Evolutionary conservation across 1,140 invertebrate genomes (phyloP).

Genomic region (Drosophila rhopaloa): DNA sequence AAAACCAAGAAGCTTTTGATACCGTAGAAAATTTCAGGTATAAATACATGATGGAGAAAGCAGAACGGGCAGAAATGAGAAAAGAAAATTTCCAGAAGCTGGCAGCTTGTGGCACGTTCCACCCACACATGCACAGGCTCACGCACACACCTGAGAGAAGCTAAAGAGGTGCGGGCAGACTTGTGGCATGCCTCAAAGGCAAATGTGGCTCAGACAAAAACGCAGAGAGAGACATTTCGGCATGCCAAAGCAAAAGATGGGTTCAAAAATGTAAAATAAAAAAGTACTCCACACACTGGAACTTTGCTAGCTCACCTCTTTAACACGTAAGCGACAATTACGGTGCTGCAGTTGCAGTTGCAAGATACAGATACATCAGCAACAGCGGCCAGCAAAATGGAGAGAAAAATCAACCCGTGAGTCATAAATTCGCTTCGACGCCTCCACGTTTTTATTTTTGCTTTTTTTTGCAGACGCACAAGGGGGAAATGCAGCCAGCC

Average conservation of each 20-base stretch:
- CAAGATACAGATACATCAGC: conserved; percentile 39
- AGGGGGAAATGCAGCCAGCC: background rate
- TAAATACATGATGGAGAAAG: conserved; percentile 17
- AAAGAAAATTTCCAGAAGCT: conserved; percentile 35
- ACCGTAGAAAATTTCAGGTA: conserved; percentile 12
- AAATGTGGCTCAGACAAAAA: conserved; percentile 42
- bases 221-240: conserved; percentile 30
- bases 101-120: conserved; percentile 44
- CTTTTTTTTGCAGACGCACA: conserved; percentile 1
- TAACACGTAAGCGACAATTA: conserved; percentile 75
- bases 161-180: conserved; percentile 36
- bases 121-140: conserved; percentile 8
- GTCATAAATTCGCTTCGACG: conserved; percentile 68
- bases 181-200: conserved; percentile 76
- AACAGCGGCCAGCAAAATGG: conserved; percentile 24
- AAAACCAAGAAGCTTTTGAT: background rate
- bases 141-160: conserved; percentile 24
- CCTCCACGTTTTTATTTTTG: conserved; percentile 28
- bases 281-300: conserved; percentile 4
- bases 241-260: conserved; percentile 8
- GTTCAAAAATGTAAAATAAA: background rate
- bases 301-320: conserved; percentile 59
- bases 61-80: conserved; percentile 19
- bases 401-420: conserved; percentile 49
- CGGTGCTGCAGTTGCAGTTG: conserved; percentile 39